Conservation (phyloP, 1,140 invertebrate species). For the Tetragnatha versicolor region DNA sequence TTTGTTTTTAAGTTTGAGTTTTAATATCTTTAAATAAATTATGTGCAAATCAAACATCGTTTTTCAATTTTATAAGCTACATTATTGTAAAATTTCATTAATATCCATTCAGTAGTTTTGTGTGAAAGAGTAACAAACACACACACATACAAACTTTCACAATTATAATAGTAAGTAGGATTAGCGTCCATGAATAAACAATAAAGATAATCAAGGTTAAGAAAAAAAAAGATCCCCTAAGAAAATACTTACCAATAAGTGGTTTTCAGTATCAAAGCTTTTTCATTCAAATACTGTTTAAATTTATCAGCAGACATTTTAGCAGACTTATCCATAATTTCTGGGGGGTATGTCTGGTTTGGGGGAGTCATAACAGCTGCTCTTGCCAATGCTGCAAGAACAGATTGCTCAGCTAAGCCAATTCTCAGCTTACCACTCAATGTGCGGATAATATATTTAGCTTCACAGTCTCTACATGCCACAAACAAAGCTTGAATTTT, state of each 20-base stretch:
- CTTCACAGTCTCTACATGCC: constrained; percentile 88
- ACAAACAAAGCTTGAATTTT: constrained; percentile 93
- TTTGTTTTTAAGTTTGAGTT: too few relatives aligned
- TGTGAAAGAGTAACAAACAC: too few relatives aligned
- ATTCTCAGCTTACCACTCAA: constrained; percentile 94
- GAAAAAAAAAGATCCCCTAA: not conserved
- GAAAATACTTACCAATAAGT: constrained; percentile 80
- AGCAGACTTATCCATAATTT: constrained; percentile 71
- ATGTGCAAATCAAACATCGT: too few relatives aligned
- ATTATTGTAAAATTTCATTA: too few relatives aligned
- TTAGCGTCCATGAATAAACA: not conserved
- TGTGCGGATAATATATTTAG: constrained; percentile 90
- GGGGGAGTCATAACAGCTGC: constrained; percentile 79
- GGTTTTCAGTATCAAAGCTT: constrained; percentile 84
- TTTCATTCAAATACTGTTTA: constrained; percentile 82
- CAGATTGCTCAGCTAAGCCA: constrained; percentile 95
- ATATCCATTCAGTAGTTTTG: too few relatives aligned
- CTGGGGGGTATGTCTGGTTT: constrained; percentile 72
- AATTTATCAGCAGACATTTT: constrained; percentile 73
- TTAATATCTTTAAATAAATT: too few relatives aligned
- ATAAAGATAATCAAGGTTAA: not conserved
- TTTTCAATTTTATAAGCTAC: too few relatives aligned
- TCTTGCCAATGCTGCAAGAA: constrained; percentile 85
- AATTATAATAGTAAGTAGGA: too few relatives aligned
- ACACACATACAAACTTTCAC: too few relatives aligned